Conservation (phyloP, 2,888 invertebrate genomes). For the Caenorhabditis becei region DNA sequence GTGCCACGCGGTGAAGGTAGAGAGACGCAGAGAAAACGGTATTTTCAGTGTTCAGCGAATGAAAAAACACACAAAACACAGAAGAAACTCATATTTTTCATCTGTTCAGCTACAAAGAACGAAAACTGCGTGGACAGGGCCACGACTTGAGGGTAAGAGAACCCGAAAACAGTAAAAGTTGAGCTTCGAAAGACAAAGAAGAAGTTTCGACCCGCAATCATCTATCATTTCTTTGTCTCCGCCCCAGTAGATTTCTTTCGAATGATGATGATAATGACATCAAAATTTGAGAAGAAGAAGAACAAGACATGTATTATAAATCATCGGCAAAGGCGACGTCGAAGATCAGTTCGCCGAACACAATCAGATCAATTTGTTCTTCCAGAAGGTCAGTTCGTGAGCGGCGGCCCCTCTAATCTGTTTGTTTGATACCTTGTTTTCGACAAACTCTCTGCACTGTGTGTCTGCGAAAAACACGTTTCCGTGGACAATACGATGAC, state of each 20-base stretch:
- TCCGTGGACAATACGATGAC: background rate
- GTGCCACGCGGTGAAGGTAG: no score
- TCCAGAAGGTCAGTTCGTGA: constrained; percentile 23
- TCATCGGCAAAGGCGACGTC: constrained; percentile 34
- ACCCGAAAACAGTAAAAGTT: no score
- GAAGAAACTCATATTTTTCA: no score
- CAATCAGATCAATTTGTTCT: background rate
- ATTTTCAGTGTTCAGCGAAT: no score
- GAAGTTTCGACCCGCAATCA: constrained; percentile 8
- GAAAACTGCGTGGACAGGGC: no score
- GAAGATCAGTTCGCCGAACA: constrained; percentile 51
- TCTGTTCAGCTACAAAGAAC: no score
- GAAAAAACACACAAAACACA: no score
- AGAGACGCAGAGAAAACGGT: no score
- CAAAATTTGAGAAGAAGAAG: constrained; percentile 12
- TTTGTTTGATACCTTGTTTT: constrained; percentile 24
- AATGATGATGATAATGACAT: no score
- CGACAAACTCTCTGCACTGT: background rate
- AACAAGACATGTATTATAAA: constrained; percentile 7
- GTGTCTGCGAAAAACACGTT: background rate
- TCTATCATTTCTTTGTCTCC: constrained; percentile 34
- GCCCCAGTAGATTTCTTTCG: constrained; percentile 7
- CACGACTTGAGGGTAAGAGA: no score
- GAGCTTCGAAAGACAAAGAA: no score
- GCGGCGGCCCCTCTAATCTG: constrained; percentile 31